Percentiles rank a stretch among this genome's conserved stretches.
phyloP scores from a whole-genome alignment of 2,797 vertebrate species.

The Acanthurus tractus region DNA sequence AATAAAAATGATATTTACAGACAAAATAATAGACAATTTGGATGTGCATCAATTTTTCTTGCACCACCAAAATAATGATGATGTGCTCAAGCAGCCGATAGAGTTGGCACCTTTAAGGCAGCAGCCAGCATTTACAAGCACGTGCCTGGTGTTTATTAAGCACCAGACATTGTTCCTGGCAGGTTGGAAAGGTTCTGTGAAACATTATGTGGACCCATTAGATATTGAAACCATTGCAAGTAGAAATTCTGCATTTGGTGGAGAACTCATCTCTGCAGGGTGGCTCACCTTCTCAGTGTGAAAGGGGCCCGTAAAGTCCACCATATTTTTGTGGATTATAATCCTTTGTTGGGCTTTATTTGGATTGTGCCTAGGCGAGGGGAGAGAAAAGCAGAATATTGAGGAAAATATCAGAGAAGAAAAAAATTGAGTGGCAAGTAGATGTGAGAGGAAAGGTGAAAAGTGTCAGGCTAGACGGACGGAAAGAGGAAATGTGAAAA shows the following conservation, averaged over 20 bases:
- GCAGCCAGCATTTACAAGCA: slow-evolving; percentile 72
- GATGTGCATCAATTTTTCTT: slow-evolving; percentile 22
- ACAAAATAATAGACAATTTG: slow-evolving; percentile 12
- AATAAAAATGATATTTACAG: slow-evolving; percentile 13
- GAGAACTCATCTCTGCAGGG: slow-evolving; percentile 45
- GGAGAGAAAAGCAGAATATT: slow-evolving; percentile 18
- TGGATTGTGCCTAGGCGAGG: slow-evolving; percentile 33
- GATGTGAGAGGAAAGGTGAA: slow-evolving; percentile 51
- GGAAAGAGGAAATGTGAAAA: slow-evolving; percentile 60
- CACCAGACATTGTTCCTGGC: slow-evolving; percentile 79
- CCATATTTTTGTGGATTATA: slow-evolving; percentile 48
- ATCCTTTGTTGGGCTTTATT: slow-evolving; percentile 43
- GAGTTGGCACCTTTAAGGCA: slow-evolving; percentile 57
- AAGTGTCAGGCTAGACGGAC: slow-evolving; percentile 49
- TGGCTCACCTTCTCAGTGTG: slow-evolving; percentile 40
- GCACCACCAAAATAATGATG: slow-evolving; percentile 29
- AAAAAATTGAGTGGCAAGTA: slow-evolving; percentile 47
- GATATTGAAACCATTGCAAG: slow-evolving; percentile 40
- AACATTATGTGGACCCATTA: slow-evolving; percentile 47
- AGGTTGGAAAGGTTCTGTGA: slow-evolving; percentile 47
- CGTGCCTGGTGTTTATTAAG: slow-evolving; percentile 74
- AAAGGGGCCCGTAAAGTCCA: slow-evolving; percentile 24
- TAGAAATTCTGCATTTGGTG: slow-evolving; percentile 58
- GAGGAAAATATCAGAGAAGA: slow-evolving; percentile 45
- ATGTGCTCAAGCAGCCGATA: slow-evolving; percentile 51